Evolutionary conservation across 2,797 vertebrate species (phyloP).

Genomic region (Anolis apletophallus): DNA sequence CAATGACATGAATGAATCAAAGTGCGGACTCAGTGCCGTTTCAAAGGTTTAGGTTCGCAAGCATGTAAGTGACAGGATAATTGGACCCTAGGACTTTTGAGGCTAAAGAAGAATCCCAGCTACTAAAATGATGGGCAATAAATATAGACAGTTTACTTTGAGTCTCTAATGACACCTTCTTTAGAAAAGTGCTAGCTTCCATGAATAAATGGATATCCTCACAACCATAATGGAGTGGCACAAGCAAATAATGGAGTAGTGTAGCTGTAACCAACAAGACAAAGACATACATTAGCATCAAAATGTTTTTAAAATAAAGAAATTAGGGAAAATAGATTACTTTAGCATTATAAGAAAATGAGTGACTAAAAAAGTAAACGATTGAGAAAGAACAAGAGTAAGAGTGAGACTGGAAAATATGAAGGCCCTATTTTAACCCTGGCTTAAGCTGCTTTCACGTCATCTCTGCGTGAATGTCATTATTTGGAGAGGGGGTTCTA

Average conservation of each 20-base stretch:
- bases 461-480: background rate
- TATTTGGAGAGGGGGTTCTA: background rate
- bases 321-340: slow-evolving; percentile 32
- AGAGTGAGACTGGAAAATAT: background rate
- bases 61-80: slow-evolving; percentile 30
- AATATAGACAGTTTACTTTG: slow-evolving; percentile 9
- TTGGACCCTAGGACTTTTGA: background rate
- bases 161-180: slow-evolving; percentile 29
- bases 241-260: slow-evolving; percentile 27
- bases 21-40: background rate
- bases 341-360: slow-evolving; percentile 19
- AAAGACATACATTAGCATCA: slow-evolving; percentile 12
- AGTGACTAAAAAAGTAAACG: background rate
- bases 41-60: slow-evolving; percentile 18
- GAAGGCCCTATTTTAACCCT: background rate
- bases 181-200: slow-evolving; percentile 20
- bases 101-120: slow-evolving; percentile 36
- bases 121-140: background rate
- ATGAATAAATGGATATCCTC: slow-evolving; percentile 42
- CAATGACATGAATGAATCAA: slow-evolving; percentile 17
- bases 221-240: slow-evolving; percentile 10
- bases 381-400: background rate
- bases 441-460: background rate
- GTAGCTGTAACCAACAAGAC: slow-evolving; percentile 19
- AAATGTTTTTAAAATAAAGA: slow-evolving; percentile 29